Evolutionary conservation across 2,797 vertebrate genomes (phyloP), one percentile per base, ranked within the genome.

Genomic region (Heterohyrax brucei): DNA sequence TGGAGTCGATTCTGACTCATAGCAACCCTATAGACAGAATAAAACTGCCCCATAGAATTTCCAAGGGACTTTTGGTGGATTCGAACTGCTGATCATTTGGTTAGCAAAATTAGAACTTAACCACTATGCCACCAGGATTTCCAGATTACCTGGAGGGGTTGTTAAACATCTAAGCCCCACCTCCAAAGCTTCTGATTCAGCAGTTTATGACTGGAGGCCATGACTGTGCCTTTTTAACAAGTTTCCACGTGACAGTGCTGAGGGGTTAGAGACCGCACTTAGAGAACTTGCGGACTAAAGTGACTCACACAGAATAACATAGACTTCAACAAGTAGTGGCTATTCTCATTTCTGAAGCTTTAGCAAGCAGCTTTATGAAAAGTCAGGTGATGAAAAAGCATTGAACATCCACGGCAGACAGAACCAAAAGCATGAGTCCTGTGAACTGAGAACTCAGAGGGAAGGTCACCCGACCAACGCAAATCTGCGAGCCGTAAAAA

Each of bases 341-440:
- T 59, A 26, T 18, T 66, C 62, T 46, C 86, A 87, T 87, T 95
- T 94, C 39, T 88, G 80, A 93, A 96, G 3, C 53, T 76, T 3
- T 2, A 90, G 10, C 64, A 87, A 87, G 46, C 4, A 91, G 28
- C 82, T 91, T 88, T 81, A 89, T 85, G 39, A 95, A 94, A 96
- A 68, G 61, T 10, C 9, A 48, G 19, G 16, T 70, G 44, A 94
- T 2, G 12, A 7, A 18, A 77, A 70, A 72, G 39, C 46, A 92
- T 0, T 70, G 39, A 81, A 87, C 8, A 39, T 59, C 22, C 82
- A 91, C 3, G 89, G 48, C 70, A 87, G 46, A 94, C 5, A 61
- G n/a, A 88, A 79, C 21, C 39, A 81, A 91, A 46, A 93, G 10
- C 24, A 72, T 7, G 76, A 68, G 10, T 80, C 48, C 66, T 92